Evolutionary conservation across 2,797 vertebrate species (phyloP).

Genomic region (Propithecus perrieri): DNA sequence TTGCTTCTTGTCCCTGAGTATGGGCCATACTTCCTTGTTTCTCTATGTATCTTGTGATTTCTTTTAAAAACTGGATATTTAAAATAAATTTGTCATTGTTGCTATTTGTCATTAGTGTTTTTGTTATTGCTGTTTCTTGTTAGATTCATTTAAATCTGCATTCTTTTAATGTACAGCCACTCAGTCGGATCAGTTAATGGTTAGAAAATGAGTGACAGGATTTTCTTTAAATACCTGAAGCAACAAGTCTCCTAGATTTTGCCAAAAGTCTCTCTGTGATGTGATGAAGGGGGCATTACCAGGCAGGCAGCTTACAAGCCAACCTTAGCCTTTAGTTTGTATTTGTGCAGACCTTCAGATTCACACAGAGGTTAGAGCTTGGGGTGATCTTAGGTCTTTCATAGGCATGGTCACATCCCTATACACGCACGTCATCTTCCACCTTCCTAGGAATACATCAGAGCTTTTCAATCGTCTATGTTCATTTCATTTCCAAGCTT

Average conservation of each 20-base stretch:
- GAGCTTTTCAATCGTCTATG: background rate
- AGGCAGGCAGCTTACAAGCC: background rate
- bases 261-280: background rate
- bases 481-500: background rate
- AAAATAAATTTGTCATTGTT: background rate
- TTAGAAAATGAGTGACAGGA: background rate
- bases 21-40: background rate
- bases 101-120: background rate
- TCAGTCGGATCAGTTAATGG: background rate
- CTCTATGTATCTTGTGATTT: background rate
- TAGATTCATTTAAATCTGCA: background rate
- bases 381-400: background rate
- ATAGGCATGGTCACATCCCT: background rate
- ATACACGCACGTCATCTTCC: background rate
- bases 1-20: background rate
- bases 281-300: no score
- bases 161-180: background rate
- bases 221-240: background rate
- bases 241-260: background rate
- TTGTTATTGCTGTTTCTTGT: background rate
- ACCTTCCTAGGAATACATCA: background rate
- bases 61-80: background rate
- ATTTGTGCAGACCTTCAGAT: background rate
- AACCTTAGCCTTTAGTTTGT: background rate
- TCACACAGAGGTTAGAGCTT: background rate